Base-by-base conservation (phyloP, 2,113 vertebrate genomes). In the Serilophus lunatus region DNA sequence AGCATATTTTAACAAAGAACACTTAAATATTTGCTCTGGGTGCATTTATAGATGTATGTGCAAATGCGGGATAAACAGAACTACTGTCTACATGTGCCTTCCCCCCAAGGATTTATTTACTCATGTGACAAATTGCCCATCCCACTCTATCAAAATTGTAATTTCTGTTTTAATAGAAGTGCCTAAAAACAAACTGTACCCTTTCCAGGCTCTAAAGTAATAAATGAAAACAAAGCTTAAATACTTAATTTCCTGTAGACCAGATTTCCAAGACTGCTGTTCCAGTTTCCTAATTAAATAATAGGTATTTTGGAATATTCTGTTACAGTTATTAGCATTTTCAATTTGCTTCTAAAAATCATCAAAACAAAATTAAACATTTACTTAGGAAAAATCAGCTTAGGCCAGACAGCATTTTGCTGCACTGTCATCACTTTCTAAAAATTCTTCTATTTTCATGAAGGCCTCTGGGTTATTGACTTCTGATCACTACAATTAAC, bases 161-260 rank as follows among this genome's bases (percentile, higher is more conserved):
- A 63, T 63, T 56, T 74, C n/a, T 85, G 16, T 49, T 93, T 80
- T 51, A 94, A 77, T 0, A 69, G 36, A 88, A 95, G 40, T 88
- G 68, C 56, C 85, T 94, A 83, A 90, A 95, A 92, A 80, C 82
- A 92, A 25, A 83, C 12, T 88, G 90, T 82, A 86, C 6, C 22
- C 18, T 44, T 75, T 90, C 90, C 93, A 96, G 56, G 18, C 38
- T 88, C 60, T 71, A 66, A 83, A 94, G 60, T 40, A 86, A 70
- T 81, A 94, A 96, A 96, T 49, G 56, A 95, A 97, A 97, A 95
- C 90, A 97, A 90, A 91, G n/a, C 31, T 47, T 78, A 96, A 96
- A 96, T 71, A 86, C 71, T 93, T 96, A 42, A 96, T 97, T 97
- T 97, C 95, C 95, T 96, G 88, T 49, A 94, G 84, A 71, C 57